Evolutionary conservation across 2,888 invertebrate species (phyloP).

Genomic region (Leptinotarsa rubiginosa): DNA sequence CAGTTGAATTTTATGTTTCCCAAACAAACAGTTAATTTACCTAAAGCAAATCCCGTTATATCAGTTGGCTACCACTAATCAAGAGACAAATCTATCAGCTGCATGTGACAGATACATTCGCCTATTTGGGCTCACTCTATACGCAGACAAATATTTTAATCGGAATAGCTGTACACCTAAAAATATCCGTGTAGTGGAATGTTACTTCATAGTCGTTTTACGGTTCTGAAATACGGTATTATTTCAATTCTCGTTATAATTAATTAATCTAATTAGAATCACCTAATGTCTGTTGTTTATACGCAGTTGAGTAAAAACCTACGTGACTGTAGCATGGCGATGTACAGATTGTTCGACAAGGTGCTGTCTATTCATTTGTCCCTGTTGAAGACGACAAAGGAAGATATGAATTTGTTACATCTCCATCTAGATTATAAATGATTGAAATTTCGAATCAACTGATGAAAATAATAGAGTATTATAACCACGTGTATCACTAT

Average conservation of each 20-base stretch:
- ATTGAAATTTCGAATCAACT: no score
- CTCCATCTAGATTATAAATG: not conserved
- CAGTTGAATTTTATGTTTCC: not conserved
- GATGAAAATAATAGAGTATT: no score
- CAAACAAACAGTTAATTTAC: not conserved
- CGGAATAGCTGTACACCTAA: conserved; percentile 16
- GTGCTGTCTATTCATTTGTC: no score
- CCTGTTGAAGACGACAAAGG: not conserved
- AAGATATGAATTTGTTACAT: not conserved
- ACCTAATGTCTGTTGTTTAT: conserved; percentile 26
- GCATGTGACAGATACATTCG: not conserved
- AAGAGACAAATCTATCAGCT: not conserved
- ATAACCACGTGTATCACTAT: no score
- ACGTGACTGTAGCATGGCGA: not conserved
- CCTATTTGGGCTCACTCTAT: not conserved
- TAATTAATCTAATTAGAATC: conserved; percentile 32
- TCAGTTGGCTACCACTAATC: not conserved
- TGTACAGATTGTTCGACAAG: not conserved
- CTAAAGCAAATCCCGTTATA: not conserved
- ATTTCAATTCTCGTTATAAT: conserved; percentile 19
- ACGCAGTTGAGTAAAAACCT: conserved; percentile 31
- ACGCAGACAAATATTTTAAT: not conserved
- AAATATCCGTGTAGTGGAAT: conserved; percentile 25
- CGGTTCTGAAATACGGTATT: conserved; percentile 34
- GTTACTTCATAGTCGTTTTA: conserved; percentile 29